Conservation (phyloP, 2,113 vertebrate species). For the Perca schrenkii region DNA sequence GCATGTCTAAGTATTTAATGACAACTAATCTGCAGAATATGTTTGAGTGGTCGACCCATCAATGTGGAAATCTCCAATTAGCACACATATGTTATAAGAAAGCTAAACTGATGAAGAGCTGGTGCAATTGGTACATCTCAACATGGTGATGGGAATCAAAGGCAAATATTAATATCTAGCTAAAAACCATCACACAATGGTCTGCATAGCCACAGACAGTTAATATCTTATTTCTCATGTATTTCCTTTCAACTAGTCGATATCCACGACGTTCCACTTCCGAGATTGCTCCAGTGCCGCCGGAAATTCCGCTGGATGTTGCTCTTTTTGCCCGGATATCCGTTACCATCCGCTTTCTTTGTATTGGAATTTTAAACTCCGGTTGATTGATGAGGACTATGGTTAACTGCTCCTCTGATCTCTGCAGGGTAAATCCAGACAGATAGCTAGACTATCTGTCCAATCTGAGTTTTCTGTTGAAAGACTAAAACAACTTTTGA, state of each 20-base stretch:
- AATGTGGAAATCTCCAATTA: not conserved
- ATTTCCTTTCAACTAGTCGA: not conserved
- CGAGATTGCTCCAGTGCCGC: no score
- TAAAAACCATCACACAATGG: not conserved
- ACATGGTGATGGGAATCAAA: slow-evolving; percentile 18
- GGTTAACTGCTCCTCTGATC: no score
- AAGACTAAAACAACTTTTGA: no score
- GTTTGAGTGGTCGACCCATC: not conserved
- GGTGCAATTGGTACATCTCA: slow-evolving; percentile 14
- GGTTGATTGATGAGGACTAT: no score
- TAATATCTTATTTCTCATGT: slow-evolving; percentile 8
- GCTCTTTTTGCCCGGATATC: no score
- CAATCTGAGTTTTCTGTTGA: no score
- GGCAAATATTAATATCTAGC: not conserved
- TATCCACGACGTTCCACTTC: no score
- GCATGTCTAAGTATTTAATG: not conserved
- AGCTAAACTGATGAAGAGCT: not conserved
- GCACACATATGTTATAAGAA: not conserved
- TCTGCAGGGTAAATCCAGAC: no score
- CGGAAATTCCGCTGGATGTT: no score
- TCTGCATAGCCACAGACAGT: slow-evolving; percentile 3
- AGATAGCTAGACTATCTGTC: no score
- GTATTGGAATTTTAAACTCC: no score
- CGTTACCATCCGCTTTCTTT: no score
- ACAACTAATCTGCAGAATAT: not conserved